phyloP scores from a whole-genome alignment of 2,888 invertebrate species.

The Apocheima hispidaria region DNA sequence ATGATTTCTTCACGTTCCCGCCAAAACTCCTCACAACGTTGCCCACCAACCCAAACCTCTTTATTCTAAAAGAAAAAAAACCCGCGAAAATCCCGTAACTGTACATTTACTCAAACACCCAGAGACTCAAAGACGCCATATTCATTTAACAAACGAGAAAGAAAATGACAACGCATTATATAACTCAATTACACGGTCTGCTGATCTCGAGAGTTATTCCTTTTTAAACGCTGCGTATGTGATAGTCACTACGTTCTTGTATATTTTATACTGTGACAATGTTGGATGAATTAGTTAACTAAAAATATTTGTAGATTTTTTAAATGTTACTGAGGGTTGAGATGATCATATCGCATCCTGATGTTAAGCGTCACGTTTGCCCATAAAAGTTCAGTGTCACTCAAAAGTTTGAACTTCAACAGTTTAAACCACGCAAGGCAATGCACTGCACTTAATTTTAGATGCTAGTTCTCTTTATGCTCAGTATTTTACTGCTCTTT shows the following conservation, averaged over 20 bases:
- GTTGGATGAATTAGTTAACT: neutral
- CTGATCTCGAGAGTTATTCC: conserved; percentile 29
- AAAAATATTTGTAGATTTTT: no score
- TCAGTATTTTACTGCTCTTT: no score
- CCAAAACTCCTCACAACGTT: conserved; percentile 6
- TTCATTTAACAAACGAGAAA: conserved; percentile 43
- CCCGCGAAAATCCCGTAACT: conserved; percentile 14
- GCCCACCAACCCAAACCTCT: conserved; percentile 5
- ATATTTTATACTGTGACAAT: conserved; percentile 7
- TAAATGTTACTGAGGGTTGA: no score
- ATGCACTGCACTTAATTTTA: no score
- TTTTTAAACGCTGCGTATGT: conserved; percentile 38
- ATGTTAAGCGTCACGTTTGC: no score
- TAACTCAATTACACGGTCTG: conserved; percentile 48
- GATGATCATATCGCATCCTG: no score
- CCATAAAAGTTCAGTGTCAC: no score
- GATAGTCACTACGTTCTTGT: conserved; percentile 13
- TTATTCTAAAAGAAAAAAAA: conserved; percentile 26
- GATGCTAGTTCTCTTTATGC: no score
- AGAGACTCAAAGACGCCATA: conserved; percentile 32
- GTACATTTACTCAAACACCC: conserved; percentile 23
- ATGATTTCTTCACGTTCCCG: no score
- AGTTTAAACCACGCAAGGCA: no score
- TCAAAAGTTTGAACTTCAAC: no score
- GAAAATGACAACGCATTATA: conserved; percentile 45